These are phyloP conservation scores for Elegia similella DNA, from an alignment of 2,888 invertebrate species.

Conservation along the genomic window DNA sequence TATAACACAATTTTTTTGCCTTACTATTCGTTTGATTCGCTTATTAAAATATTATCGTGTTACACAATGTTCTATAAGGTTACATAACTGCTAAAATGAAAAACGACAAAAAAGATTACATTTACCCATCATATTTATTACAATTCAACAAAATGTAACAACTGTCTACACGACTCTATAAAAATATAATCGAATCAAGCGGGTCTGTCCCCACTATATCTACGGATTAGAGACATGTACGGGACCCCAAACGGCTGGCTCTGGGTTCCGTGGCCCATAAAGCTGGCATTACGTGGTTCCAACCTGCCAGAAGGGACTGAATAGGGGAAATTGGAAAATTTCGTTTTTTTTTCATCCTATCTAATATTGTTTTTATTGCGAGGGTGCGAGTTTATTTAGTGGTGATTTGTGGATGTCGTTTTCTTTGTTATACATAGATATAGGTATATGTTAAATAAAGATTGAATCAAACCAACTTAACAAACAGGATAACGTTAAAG, in stretches of 20 bases:
- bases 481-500: no score
- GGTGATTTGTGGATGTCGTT: background rate
- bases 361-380: constrained; percentile 14
- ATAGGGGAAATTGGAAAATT: constrained; percentile 35
- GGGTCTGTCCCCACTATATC: constrained; percentile 45
- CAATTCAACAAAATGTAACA: background rate
- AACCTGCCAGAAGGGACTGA: constrained; percentile 28
- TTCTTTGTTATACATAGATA: background rate
- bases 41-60: no score
- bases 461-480: no score
- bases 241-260: constrained; percentile 57
- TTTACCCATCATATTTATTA: constrained; percentile 1
- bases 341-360: constrained; percentile 20
- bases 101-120: background rate
- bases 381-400: background rate
- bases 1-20: no score
- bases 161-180: constrained; percentile 18
- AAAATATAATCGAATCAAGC: constrained; percentile 30
- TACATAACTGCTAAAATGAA: background rate
- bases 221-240: constrained; percentile 61
- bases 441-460: no score
- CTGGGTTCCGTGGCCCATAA: constrained; percentile 63
- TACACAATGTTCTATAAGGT: no score
- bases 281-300: constrained; percentile 59
- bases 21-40: no score